Evolutionary conservation across 2,797 vertebrate genomes (phyloP).

Genomic region (Mormyrus hasselquistii): DNA sequence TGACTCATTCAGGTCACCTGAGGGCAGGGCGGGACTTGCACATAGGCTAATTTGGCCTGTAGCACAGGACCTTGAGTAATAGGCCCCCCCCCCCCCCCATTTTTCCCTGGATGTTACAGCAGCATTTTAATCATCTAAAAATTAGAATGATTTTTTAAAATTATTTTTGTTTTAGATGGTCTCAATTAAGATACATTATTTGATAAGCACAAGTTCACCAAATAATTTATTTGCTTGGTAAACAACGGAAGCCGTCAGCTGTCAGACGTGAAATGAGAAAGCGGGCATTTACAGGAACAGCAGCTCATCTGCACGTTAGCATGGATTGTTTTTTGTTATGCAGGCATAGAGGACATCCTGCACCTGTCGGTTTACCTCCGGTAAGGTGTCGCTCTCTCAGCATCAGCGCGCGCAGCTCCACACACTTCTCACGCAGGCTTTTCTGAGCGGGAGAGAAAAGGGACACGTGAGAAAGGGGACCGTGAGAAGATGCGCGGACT

Average conservation of each 20-base stretch:
- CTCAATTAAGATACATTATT: not conserved
- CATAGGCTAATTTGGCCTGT: not conserved
- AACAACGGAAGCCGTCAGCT: not conserved
- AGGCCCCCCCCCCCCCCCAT: not conserved
- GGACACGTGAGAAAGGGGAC: not conserved
- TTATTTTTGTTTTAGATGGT: not conserved
- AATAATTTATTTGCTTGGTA: not conserved
- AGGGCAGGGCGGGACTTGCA: not conserved
- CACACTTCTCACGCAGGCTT: conserved; percentile 71
- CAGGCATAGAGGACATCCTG: not conserved
- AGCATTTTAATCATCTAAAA: not conserved
- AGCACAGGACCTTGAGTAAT: not conserved
- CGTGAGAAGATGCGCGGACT: not conserved
- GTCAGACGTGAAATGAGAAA: not conserved
- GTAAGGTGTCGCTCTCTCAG: conserved; percentile 73
- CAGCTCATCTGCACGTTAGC: not conserved
- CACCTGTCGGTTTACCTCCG: conserved; percentile 58
- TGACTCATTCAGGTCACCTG: not conserved
- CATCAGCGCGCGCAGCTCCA: conserved; percentile 71
- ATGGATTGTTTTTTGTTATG: not conserved
- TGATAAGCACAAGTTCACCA: not conserved
- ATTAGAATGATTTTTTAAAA: not conserved
- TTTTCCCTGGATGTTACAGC: not conserved
- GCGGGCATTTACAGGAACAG: not conserved
- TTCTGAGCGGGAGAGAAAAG: conserved; percentile 58